A percentile compares a stretch with the other conserved stretches of the same genome.
Evolutionary conservation across 1,140 invertebrate species (phyloP).

Genomic region (Cryptotermes secundus): DNA sequence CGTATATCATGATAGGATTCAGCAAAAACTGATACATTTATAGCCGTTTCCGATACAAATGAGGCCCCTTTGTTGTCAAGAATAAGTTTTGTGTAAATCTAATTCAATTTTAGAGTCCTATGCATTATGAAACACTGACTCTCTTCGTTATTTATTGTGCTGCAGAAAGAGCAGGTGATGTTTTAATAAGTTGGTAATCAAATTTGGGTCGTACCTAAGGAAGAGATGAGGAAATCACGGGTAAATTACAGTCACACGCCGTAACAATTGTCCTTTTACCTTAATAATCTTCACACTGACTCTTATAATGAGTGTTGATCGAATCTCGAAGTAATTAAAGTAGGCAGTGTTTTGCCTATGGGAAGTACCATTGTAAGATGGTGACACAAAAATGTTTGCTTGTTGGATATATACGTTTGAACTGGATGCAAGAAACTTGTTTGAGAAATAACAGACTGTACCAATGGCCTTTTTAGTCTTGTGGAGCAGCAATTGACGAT

Average conservation of each 20-base stretch:
- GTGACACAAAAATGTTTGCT: no score
- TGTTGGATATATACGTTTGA: no score
- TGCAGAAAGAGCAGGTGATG: neutral
- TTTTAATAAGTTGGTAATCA: neutral
- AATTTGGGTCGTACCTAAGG: neutral
- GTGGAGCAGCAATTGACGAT: neutral
- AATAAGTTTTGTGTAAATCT: neutral
- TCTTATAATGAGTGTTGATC: no score
- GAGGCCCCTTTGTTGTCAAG: conserved; percentile 2
- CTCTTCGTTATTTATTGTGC: neutral
- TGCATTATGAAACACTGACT: neutral
- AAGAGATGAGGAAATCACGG: neutral
- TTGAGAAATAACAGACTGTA: neutral
- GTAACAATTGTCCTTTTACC: neutral
- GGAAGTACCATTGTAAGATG: no score
- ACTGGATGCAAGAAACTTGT: neutral
- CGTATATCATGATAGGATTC: conserved; percentile 1
- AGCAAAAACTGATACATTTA: conserved; percentile 7
- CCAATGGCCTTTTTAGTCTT: neutral
- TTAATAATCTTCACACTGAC: no score
- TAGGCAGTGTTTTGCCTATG: no score
- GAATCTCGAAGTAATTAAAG: no score
- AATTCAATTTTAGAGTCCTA: neutral
- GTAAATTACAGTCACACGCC: neutral
- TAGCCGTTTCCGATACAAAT: conserved; percentile 11